These are phyloP conservation scores for Chouioia cunea DNA, from an alignment of 2,888 invertebrate species.

Conservation along the genomic window DNA sequence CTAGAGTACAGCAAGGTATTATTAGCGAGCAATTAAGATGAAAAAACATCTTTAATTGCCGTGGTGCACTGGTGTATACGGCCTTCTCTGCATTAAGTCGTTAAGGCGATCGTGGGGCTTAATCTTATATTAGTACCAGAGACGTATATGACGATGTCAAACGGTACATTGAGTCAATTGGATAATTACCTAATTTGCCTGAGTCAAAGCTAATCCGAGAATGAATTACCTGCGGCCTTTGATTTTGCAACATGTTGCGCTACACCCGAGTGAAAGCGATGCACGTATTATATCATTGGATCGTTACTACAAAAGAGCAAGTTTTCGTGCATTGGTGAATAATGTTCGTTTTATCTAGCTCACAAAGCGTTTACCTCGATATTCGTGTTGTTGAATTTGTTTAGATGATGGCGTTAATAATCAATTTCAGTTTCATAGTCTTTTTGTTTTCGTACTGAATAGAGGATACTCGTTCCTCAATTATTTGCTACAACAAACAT, in stretches of 20 bases:
- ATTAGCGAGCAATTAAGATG: conserved; percentile 32
- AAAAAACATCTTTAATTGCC: conserved; percentile 29
- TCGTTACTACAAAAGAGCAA: not conserved
- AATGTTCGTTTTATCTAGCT: too few species aligned
- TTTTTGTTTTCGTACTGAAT: too few species aligned
- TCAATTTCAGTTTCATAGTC: too few species aligned
- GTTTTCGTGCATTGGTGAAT: too few species aligned
- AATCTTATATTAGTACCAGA: conserved; percentile 53
- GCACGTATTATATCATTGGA: conserved; percentile 11
- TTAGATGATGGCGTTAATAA: too few species aligned
- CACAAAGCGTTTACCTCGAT: too few species aligned
- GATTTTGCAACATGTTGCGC: conserved; percentile 43
- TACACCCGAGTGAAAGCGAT: conserved; percentile 10
- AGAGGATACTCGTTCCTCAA: too few species aligned
- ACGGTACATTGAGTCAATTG: conserved; percentile 56
- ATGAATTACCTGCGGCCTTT: conserved; percentile 45
- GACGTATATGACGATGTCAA: conserved; percentile 50
- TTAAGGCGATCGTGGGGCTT: conserved; percentile 53
- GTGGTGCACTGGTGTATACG: conserved; percentile 32
- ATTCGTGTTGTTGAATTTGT: too few species aligned
- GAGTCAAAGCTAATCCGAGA: conserved; percentile 46
- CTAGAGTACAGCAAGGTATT: not conserved
- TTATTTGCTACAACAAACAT: too few species aligned
- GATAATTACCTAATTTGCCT: conserved; percentile 55
- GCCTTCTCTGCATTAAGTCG: conserved; percentile 46